Conservation (phyloP, 2,797 vertebrate genomes). For the Lateolabrax maculatus region DNA sequence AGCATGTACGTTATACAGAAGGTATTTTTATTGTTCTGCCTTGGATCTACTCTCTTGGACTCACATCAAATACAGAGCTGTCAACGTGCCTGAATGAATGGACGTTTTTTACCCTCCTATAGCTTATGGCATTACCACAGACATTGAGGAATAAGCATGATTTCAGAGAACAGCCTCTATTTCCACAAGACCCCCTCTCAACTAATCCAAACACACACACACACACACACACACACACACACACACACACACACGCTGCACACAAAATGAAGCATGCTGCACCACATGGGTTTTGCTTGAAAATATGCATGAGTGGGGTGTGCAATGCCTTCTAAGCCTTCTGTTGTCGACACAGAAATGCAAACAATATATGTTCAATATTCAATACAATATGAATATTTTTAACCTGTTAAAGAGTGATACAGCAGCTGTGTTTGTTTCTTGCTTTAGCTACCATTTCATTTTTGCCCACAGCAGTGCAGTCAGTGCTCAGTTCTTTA, state of each 20-base stretch:
- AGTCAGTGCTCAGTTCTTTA: slow-evolving; percentile 16
- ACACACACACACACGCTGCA: neutral
- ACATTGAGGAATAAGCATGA: slow-evolving; percentile 48
- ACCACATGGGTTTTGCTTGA: slow-evolving; percentile 39
- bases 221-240: slow-evolving; percentile 2
- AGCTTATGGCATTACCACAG: slow-evolving; percentile 40
- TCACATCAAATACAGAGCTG: slow-evolving; percentile 26
- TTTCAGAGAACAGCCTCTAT: slow-evolving; percentile 30
- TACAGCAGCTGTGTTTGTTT: neutral
- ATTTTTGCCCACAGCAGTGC: slow-evolving; percentile 23
- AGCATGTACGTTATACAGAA: neutral
- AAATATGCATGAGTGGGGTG: slow-evolving; percentile 33
- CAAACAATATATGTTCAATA: slow-evolving; percentile 43
- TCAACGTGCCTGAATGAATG: slow-evolving; percentile 28
- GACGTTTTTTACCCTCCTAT: slow-evolving; percentile 31
- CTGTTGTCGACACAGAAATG: slow-evolving; percentile 33
- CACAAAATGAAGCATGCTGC: slow-evolving; percentile 46
- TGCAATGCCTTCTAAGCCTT: slow-evolving; percentile 12
- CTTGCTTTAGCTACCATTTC: slow-evolving; percentile 17
- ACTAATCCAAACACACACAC: slow-evolving; percentile 33
- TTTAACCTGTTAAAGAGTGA: neutral
- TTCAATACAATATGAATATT: slow-evolving; percentile 11
- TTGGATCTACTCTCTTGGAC: slow-evolving; percentile 6
- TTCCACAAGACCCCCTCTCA: slow-evolving; percentile 27
- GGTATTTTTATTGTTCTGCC: slow-evolving; percentile 12